phyloP scores from a whole-genome alignment of 1,140 invertebrate species.

The Bombus difficillimus region DNA sequence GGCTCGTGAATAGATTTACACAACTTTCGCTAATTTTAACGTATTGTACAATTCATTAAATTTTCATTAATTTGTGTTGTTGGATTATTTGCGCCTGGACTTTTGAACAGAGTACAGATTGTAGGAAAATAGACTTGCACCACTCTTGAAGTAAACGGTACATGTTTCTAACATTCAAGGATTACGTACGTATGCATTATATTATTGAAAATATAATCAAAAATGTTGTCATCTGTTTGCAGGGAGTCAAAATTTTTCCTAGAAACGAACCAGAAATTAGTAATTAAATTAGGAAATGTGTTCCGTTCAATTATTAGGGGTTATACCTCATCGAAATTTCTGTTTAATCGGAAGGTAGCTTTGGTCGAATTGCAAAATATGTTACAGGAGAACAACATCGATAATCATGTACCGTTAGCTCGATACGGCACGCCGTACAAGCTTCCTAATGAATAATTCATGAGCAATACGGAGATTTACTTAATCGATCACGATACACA shows the following conservation, averaged over 20 bases:
- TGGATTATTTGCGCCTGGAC: too few relatives aligned
- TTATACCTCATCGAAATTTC: background rate
- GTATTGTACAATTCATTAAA: too few relatives aligned
- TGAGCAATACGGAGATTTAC: slow-evolving; percentile 55
- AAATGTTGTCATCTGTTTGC: too few relatives aligned
- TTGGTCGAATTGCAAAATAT: slow-evolving; percentile 32
- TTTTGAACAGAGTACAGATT: too few relatives aligned
- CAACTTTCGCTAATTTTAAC: too few relatives aligned
- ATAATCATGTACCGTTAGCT: background rate
- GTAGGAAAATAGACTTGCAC: too few relatives aligned
- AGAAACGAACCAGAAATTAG: background rate
- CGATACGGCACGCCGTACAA: slow-evolving; percentile 37
- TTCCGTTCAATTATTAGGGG: background rate
- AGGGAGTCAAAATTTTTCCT: background rate
- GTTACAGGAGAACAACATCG: slow-evolving; percentile 15
- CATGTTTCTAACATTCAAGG: too few relatives aligned
- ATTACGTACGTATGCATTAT: too few relatives aligned
- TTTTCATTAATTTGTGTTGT: too few relatives aligned
- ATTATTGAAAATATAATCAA: too few relatives aligned
- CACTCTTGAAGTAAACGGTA: too few relatives aligned
- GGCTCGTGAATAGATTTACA: too few relatives aligned
- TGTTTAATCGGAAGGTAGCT: background rate
- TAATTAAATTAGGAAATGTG: background rate
- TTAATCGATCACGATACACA: slow-evolving; percentile 58
- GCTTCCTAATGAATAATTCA: slow-evolving; percentile 61